Base-by-base conservation (phyloP, 2,888 invertebrate genomes). In the Cabera pusaria region DNA sequence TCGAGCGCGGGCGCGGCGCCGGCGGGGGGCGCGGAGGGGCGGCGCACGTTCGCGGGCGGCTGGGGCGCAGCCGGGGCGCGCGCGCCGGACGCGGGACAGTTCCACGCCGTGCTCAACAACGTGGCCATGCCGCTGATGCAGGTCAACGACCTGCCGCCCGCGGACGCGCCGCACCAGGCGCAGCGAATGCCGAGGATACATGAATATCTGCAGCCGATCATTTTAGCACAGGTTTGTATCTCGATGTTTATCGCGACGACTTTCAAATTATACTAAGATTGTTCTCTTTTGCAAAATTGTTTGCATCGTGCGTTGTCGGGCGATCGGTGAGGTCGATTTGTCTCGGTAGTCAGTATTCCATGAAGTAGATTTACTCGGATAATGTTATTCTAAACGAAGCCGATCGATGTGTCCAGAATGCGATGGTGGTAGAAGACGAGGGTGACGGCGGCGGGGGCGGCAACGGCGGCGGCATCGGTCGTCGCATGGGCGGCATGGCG, bases 41-140 rank as follows among this genome's bases (percentile, higher is more conserved):
- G 68, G 1, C 59, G 71, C 1, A 59, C 68, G 1, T 62, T 72
- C 46, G 10, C 8, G 7, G 14, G 8, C 12, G 18, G 9, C 16
- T 23, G 6, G 17, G 9, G 9, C 11, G 17, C 6, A 6, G 11
- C 10, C 11, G 17, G 4, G 9, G 11, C 10, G 18, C 2, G 17
- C 5, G 6, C 3, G 8, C 9, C 5, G 7, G 72, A 68, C 20
- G 51, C 62, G 7, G 59, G 60, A 2, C 72, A 69, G 19, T 72
- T 75, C 43, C 77, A 76, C 39, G 69, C 79, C 1, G 70, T 79
- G 9, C 53, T 83, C 11, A 76, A 76, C 50, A 78, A 76, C 38
- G 77, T 79, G 0, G 68, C 63, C 20, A 46, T 91, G 55, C 92
- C 92, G 1, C 71, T 90, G 5, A 90, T 93, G 56, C 92, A 91